Percentiles rank a stretch among this genome's conserved stretches.
phyloP scores from a whole-genome alignment of 2,888 invertebrate species.

The Galerucella calmariensis region DNA sequence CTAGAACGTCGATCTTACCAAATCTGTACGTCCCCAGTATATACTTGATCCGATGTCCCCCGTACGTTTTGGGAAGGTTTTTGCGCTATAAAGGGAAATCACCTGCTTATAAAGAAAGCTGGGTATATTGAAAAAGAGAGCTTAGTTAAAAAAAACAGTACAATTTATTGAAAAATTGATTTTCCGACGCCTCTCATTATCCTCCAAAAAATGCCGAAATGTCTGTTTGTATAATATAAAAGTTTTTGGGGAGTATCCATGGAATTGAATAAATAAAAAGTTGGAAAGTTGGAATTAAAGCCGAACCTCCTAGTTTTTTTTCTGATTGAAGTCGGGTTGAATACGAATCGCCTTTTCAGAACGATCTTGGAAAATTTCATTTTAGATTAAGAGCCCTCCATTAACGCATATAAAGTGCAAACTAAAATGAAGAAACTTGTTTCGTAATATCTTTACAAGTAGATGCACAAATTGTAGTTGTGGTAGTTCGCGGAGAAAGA shows the following conservation, averaged over 20 bases:
- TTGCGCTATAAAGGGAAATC: too few species aligned
- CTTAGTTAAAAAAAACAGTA: too few species aligned
- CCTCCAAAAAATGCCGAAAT: background rate
- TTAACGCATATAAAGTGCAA: background rate
- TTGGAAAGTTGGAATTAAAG: slow-evolving; percentile 1
- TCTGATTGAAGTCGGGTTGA: background rate
- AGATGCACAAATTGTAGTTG: too few species aligned
- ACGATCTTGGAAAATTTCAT: background rate
- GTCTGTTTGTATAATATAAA: background rate
- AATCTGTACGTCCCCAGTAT: too few species aligned
- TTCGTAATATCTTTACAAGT: too few species aligned
- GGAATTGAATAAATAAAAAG: background rate
- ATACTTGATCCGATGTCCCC: too few species aligned
- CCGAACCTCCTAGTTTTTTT: background rate
- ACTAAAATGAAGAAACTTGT: background rate
- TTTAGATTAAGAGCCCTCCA: background rate
- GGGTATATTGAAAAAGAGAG: too few species aligned
- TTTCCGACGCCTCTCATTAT: background rate
- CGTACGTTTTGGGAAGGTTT: background rate
- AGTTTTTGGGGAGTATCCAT: background rate
- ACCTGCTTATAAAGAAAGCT: too few species aligned
- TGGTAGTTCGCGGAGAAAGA: too few species aligned
- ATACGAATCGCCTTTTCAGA: slow-evolving; percentile 9
- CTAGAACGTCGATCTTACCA: too few species aligned
- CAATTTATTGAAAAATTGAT: too few species aligned